Evolutionary conservation across 2,113 vertebrate species (phyloP).

Genomic region (Madoqua kirkii): DNA sequence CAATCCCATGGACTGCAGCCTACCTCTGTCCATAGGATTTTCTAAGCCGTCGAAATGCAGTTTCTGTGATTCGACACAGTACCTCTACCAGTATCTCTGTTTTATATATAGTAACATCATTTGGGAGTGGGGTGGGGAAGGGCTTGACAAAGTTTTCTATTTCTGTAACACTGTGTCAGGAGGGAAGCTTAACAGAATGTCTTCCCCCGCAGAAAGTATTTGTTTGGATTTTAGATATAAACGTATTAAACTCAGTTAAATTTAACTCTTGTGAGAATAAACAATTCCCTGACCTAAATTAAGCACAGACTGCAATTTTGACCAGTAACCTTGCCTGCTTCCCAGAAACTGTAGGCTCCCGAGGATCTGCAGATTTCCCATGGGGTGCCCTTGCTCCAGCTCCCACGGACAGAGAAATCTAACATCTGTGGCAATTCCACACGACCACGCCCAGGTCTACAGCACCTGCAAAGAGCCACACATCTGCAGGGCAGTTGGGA

Average conservation of each 20-base stretch:
- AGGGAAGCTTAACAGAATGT: background rate
- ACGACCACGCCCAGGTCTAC: background rate
- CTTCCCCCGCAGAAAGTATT: conserved; percentile 9
- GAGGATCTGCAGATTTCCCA: background rate
- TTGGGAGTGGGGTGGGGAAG: background rate
- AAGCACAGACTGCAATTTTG: background rate
- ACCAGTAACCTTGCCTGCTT: background rate
- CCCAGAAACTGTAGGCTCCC: background rate
- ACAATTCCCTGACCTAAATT: background rate
- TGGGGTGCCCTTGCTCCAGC: background rate
- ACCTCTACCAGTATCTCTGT: background rate
- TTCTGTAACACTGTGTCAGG: conserved; percentile 63
- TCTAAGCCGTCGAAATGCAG: background rate
- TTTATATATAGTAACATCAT: conserved; percentile 66
- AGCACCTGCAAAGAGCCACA: background rate
- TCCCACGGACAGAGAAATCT: background rate
- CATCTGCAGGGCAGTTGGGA: background rate
- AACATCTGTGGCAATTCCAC: background rate
- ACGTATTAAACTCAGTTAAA: conserved; percentile 20
- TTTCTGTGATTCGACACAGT: background rate
- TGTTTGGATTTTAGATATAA: conserved; percentile 32
- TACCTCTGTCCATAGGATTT: no score
- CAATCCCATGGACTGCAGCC: no score
- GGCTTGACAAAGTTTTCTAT: conserved; percentile 67
- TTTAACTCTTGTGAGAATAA: background rate